Base-by-base conservation (phyloP, 2,888 invertebrate species). In the Eupsilia transversa region DNA sequence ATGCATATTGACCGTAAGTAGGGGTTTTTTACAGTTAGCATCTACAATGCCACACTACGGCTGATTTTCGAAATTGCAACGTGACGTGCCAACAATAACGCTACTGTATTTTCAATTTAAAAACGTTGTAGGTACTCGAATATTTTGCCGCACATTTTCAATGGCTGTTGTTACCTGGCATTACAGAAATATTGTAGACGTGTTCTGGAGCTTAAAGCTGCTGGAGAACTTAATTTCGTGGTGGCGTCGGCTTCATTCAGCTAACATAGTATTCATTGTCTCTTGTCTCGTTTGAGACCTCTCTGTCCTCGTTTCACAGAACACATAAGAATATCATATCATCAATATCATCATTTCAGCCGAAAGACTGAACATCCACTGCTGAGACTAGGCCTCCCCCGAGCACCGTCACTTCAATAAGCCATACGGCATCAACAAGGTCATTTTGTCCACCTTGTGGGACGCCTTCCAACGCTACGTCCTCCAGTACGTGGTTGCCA, bases 51-150 rank as follows among this genome's bases (percentile, higher is more conserved):
- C 79, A 85, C 81, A 80, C 81, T 72, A 69, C 54, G 74, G 84
- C 88, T 88, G 87, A 90, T 88, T 90, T 89, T 87, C 82, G 71
- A 86, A 91, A 90, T 89, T 89, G 86, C 89, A 87, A 81, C 88
- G 77, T 86, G 86, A 87, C 84, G 77, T 38, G 80, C 73, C 82
- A 82, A 89, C 89, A 90, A 89, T 89, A 88, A 86, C 83, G 80
- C 70, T 74, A 75, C 74, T 81, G 86, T 84, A 87, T 88, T 91
- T 90, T 86, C 91, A 91, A 91, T 91, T 89, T 87, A 86, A 87
- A 60, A 79, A 74, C 63, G 74, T 59, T 74, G 67, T n/a, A n/a
- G n/a, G n/a, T 49, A 63, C 81, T 72, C 59, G 70, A 76, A 84
- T 72, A 84, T 85, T 84, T 74, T 61, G 74, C 75, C 72, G 74